phyloP scores from a whole-genome alignment of 2,888 invertebrate species.

The Graphium colonna region DNA sequence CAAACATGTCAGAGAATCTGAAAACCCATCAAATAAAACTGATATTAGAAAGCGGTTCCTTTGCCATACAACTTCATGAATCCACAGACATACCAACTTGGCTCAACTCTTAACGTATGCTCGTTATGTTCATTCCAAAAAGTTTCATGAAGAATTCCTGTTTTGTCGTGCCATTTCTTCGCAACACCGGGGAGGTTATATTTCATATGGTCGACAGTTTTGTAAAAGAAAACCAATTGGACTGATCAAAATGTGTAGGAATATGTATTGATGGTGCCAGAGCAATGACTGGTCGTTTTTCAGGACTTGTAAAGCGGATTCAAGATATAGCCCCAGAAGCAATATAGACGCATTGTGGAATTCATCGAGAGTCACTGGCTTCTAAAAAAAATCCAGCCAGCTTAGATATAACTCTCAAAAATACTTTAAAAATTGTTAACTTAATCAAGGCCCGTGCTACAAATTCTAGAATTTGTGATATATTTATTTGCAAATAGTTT shows the following conservation, averaged over 20 bases:
- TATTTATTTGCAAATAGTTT: background rate
- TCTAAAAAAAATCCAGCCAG: background rate
- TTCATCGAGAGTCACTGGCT: background rate
- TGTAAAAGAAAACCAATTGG: conserved; percentile 5
- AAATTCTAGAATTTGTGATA: background rate
- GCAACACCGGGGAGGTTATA: background rate
- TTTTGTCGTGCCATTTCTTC: background rate
- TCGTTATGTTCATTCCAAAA: no score
- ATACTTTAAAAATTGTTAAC: background rate
- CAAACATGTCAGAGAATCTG: conserved; percentile 12
- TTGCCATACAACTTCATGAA: no score
- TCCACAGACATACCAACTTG: conserved; percentile 16
- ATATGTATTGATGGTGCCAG: conserved; percentile 9
- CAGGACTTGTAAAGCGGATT: conserved; percentile 1
- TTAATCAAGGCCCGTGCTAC: background rate
- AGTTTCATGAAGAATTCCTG: background rate
- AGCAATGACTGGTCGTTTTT: conserved; percentile 1
- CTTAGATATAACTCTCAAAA: background rate
- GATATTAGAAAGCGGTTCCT: no score
- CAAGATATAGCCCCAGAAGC: conserved; percentile 1
- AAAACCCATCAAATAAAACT: conserved; percentile 23
- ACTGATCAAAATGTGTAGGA: conserved; percentile 1
- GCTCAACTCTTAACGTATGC: no score
- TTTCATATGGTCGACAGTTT: background rate
- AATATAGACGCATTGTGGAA: conserved; percentile 1